phyloP scores from a whole-genome alignment of 2,113 vertebrate species.

The Cepphus grylle region DNA sequence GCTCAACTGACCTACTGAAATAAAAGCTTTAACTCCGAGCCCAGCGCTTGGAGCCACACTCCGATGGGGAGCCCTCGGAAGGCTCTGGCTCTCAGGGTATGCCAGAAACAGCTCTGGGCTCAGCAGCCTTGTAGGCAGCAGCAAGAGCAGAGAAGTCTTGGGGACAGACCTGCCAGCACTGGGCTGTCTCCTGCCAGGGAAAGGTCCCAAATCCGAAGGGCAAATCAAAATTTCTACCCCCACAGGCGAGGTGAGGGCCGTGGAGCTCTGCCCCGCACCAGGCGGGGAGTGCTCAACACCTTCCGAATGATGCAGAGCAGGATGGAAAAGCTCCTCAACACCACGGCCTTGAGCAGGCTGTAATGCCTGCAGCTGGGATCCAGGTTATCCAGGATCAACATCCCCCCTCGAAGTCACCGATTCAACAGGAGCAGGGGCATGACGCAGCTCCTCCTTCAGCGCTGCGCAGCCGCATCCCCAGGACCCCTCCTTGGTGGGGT shows the following conservation, averaged over 20 bases:
- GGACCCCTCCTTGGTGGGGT: rapidly evolving
- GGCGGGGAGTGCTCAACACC: rapidly evolving
- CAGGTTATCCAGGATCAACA: rapidly evolving
- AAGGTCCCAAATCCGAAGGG: background rate
- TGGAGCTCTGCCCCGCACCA: background rate
- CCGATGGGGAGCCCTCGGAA: rapidly evolving
- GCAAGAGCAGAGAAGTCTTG: background rate
- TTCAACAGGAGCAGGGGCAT: background rate
- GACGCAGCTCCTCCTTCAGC: background rate
- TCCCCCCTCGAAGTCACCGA: rapidly evolving
- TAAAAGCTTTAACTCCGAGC: background rate
- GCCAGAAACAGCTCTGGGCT: background rate
- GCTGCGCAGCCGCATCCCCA: rapidly evolving
- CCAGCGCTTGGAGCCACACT: background rate
- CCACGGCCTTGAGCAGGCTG: background rate
- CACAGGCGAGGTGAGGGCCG: rapidly evolving
- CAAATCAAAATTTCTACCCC: background rate
- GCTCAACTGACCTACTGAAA: constrained; percentile 40
- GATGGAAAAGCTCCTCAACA: rapidly evolving
- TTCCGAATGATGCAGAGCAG: rapidly evolving
- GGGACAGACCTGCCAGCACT: background rate
- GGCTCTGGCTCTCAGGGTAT: rapidly evolving
- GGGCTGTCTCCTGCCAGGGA: too few relatives aligned
- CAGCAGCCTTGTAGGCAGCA: background rate
- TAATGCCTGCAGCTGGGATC: rapidly evolving